These are phyloP conservation scores for Tryphoninae sp. DNA, from an alignment of 2,888 invertebrate genomes.

Conservation along the genomic window DNA sequence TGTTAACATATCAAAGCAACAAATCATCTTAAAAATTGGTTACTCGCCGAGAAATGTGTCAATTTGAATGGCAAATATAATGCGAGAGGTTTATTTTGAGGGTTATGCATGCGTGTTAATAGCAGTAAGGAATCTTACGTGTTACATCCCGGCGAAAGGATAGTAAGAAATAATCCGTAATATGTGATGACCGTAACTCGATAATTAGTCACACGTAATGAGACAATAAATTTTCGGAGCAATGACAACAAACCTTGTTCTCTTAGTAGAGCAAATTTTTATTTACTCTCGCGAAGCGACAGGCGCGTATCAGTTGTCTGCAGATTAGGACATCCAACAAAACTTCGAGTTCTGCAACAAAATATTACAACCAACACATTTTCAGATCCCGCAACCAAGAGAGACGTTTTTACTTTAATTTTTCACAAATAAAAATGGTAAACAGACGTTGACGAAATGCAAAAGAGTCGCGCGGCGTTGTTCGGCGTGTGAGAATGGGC, in stretches of 20 bases:
- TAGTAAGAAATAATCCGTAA: slow-evolving; percentile 22
- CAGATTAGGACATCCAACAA: slow-evolving; percentile 2
- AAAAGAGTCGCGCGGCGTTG: slow-evolving; percentile 42
- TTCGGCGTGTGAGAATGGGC: slow-evolving; percentile 47
- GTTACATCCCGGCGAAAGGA: slow-evolving; percentile 43
- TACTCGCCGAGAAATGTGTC: neutral
- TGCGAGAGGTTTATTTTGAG: slow-evolving; percentile 21
- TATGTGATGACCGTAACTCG: neutral
- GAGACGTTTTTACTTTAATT: neutral
- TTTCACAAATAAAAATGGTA: neutral
- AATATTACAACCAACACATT: slow-evolving; percentile 40
- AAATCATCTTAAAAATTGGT: neutral
- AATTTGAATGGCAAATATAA: neutral
- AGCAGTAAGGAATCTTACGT: slow-evolving; percentile 49
- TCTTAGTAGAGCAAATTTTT: slow-evolving; percentile 26
- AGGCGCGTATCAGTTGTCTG: slow-evolving; percentile 41
- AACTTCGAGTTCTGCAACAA: slow-evolving; percentile 29
- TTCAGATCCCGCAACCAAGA: slow-evolving; percentile 1
- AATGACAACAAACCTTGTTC: slow-evolving; percentile 55
- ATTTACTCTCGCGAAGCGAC: slow-evolving; percentile 43
- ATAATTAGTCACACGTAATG: neutral
- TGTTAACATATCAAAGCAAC: neutral
- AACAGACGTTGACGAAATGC: neutral
- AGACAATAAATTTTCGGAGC: slow-evolving; percentile 21
- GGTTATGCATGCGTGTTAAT: slow-evolving; percentile 43